phyloP scores from a whole-genome alignment of 2,888 invertebrate genomes.

The Thereva unica region DNA sequence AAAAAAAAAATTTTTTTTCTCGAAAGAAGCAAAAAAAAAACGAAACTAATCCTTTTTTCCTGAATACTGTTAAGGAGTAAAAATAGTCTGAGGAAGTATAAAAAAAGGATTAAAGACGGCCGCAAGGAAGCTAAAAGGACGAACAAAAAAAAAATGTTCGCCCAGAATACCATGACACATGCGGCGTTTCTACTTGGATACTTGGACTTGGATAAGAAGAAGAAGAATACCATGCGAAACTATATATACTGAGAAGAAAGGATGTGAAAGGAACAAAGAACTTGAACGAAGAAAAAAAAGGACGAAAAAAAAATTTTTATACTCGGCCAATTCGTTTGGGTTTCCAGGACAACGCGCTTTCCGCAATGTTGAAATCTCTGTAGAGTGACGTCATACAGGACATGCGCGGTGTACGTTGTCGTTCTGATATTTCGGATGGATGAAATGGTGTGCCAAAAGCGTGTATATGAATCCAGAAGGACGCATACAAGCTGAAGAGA shows the following conservation, averaged over 20 bases:
- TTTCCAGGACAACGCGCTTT: slow-evolving; percentile 42
- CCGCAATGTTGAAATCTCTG: slow-evolving; percentile 43
- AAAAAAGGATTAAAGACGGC: slow-evolving; percentile 13
- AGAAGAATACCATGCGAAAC: too few species aligned
- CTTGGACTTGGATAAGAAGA: too few species aligned
- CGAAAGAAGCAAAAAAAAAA: too few species aligned
- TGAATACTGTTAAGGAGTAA: slow-evolving; percentile 9
- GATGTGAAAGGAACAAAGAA: too few species aligned
- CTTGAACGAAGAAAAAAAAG: background rate
- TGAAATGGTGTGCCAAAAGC: slow-evolving; percentile 6
- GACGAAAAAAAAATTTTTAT: slow-evolving; percentile 19
- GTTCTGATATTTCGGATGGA: too few species aligned
- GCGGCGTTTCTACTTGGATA: background rate
- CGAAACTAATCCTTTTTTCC: too few species aligned
- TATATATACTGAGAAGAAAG: too few species aligned
- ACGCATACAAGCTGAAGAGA: slow-evolving; percentile 21
- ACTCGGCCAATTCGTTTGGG: slow-evolving; percentile 31
- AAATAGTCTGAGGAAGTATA: slow-evolving; percentile 20
- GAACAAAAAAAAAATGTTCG: background rate
- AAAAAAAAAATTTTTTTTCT: too few species aligned
- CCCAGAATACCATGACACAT: slow-evolving; percentile 4
- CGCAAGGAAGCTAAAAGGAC: background rate
- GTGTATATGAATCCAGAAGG: background rate
- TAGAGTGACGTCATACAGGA: slow-evolving; percentile 42
- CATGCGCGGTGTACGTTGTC: too few species aligned